Base-by-base conservation (phyloP, 2,888 invertebrate species). In the Amphiduros pacificus region DNA sequence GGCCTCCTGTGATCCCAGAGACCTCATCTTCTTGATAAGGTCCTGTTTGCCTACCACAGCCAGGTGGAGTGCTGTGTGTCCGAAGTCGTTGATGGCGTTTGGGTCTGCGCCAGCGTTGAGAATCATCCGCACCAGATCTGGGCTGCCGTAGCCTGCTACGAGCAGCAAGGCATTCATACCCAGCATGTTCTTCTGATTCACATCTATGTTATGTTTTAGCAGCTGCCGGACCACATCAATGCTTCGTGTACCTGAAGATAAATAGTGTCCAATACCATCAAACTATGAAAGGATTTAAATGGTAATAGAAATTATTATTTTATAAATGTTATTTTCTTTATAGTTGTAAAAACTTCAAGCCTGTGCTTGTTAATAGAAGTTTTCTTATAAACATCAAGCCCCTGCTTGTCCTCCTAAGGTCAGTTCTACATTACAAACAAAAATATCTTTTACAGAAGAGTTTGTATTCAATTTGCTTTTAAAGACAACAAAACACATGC, bases 121-220 rank as follows among this genome's bases (percentile, higher is more conserved):
- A 14, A 69, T 62, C 62, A 66, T 65, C 40, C 61, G 40, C 11
- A 71, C 70, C 17, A 71, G 62, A 0, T 26, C 48, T 36, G 68
- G 65, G 56, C 71, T 61, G 24, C 71, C 71, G 57, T 71, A 71
- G 20, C 71, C 71, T n/a, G 71, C 54, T 24, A 71, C 71, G 14
- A 71, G 55, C 31, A 71, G 66, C 24, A 70, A 51, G 27, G 71
- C 67, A 48, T 67, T 70, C 71, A 71, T 71, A 17, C 71, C 71
- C 36, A 71, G 63, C 66, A 71, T 67, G 62, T 71, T 71, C 65
- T 71, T 71, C 61, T 63, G 61, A 64, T 71, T 71, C 27, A 71
- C 70, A 49, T 71, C 67, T 24, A 71, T 62, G n/a, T 65, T 66
- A 1, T 67, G 51, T 20, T 62, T 49, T 29, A 71, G 22, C 44